Percentiles rank a stretch among this genome's conserved stretches.
Evolutionary conservation across 2,888 invertebrate genomes (phyloP).

Genomic region (Malthinus flaveolus): DNA sequence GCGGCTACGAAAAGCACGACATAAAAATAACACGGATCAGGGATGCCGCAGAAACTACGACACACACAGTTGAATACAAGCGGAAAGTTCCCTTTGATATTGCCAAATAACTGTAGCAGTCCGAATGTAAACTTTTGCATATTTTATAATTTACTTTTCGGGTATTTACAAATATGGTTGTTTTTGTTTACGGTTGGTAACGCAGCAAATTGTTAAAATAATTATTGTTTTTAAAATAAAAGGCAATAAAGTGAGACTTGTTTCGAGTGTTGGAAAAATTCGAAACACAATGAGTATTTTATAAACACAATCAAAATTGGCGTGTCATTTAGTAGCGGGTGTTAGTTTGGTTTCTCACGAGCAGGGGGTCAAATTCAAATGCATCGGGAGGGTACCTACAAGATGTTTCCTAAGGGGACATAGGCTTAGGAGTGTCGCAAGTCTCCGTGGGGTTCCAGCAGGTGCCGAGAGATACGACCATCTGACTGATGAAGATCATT

Average conservation of each 20-base stretch:
- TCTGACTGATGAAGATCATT: constrained; percentile 41
- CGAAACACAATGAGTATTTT: constrained; percentile 13
- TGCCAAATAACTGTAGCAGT: constrained; percentile 15
- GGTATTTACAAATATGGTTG: constrained; percentile 1
- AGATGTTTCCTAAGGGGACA: constrained; percentile 19
- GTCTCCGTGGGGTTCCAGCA: constrained; percentile 35
- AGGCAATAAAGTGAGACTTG: neutral
- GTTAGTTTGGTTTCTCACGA: constrained; percentile 33
- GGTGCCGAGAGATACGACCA: constrained; percentile 43
- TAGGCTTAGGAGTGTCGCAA: constrained; percentile 31
- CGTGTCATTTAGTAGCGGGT: constrained; percentile 33
- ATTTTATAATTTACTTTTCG: constrained; percentile 18
- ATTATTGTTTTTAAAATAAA: constrained; percentile 1
- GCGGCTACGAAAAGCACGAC: constrained; percentile 36
- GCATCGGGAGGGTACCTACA: constrained; percentile 16
- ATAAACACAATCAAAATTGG: constrained; percentile 22
- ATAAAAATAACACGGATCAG: constrained; percentile 34
- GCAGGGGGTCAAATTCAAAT: constrained; percentile 24
- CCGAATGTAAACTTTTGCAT: constrained; percentile 11
- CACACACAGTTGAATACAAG: constrained; percentile 21
- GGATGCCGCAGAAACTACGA: constrained; percentile 25
- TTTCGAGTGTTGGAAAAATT: neutral
- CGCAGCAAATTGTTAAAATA: constrained; percentile 5
- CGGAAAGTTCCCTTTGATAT: constrained; percentile 19
- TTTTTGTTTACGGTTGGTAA: constrained; percentile 10